phyloP scores from a whole-genome alignment of 2,797 vertebrate genomes.

The Zalophus californianus region DNA sequence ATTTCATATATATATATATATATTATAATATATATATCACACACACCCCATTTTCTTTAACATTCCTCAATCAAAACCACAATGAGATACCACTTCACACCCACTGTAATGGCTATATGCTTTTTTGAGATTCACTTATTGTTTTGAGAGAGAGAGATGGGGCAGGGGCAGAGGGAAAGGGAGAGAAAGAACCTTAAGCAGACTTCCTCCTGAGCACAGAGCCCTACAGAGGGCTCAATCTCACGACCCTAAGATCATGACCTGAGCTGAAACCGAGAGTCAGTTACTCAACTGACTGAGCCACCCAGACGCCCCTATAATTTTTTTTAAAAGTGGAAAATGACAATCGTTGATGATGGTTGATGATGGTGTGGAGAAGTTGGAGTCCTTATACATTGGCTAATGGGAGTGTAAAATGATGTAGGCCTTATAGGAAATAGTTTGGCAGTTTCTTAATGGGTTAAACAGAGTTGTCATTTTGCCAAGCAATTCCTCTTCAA shows the following conservation, averaged over 20 bases:
- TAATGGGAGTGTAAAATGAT: neutral
- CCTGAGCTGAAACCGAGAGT: neutral
- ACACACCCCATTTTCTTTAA: neutral
- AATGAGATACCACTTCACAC: neutral
- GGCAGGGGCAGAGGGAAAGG: neutral
- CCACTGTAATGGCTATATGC: neutral
- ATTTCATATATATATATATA: neutral
- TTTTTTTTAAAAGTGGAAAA: neutral
- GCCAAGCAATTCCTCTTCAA: neutral
- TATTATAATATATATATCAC: neutral
- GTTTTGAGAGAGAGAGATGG: neutral
- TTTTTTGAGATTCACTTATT: neutral
- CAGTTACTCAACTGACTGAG: neutral
- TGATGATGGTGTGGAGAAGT: neutral
- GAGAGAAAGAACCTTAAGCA: neutral
- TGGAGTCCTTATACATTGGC: neutral
- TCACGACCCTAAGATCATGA: too few species aligned
- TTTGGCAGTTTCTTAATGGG: neutral
- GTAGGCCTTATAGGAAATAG: neutral
- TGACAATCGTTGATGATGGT: neutral
- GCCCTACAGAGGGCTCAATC: neutral
- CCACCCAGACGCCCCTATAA: neutral
- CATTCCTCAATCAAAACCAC: neutral
- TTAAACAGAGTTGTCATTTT: neutral
- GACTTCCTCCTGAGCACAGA: neutral